These are phyloP conservation scores for Tupaia tana DNA, from an alignment of 2,113 vertebrate species.

Conservation along the genomic window DNA sequence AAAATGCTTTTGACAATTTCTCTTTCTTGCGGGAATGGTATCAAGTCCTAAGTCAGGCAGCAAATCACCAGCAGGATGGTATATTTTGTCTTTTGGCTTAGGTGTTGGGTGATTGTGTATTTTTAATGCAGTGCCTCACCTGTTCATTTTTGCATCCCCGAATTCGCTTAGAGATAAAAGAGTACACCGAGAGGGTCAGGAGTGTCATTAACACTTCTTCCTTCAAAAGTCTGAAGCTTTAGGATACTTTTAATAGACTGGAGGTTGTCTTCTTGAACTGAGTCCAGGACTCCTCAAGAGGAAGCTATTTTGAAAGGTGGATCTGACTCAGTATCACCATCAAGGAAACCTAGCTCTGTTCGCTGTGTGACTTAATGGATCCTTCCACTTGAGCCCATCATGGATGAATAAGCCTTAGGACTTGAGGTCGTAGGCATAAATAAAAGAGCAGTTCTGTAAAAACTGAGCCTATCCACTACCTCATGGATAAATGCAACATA, in stretches of 20 bases:
- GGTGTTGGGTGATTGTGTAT: not conserved
- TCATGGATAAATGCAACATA: not conserved
- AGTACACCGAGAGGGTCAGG: not conserved
- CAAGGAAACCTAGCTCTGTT: not conserved
- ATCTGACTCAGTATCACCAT: rapidly evolving
- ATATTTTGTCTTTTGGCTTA: not conserved
- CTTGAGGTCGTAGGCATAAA: not conserved
- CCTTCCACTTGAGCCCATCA: too few relatives aligned
- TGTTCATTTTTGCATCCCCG: not conserved
- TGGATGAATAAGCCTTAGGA: not conserved
- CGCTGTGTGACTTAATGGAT: rapidly evolving
- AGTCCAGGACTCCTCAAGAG: not conserved
- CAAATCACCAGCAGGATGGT: not conserved
- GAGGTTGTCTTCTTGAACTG: not conserved
- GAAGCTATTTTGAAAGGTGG: not conserved
- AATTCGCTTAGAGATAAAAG: not conserved
- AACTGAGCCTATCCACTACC: not conserved
- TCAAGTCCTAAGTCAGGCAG: not conserved
- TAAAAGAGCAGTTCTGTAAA: not conserved
- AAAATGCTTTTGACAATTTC: not conserved
- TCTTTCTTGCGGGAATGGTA: not conserved
- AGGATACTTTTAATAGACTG: not conserved
- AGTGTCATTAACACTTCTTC: not conserved
- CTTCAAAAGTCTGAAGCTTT: not conserved
- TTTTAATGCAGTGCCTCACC: not conserved